Conservation (phyloP, 2,797 vertebrate genomes). For the Lepidocolaptes lacrymiger region DNA sequence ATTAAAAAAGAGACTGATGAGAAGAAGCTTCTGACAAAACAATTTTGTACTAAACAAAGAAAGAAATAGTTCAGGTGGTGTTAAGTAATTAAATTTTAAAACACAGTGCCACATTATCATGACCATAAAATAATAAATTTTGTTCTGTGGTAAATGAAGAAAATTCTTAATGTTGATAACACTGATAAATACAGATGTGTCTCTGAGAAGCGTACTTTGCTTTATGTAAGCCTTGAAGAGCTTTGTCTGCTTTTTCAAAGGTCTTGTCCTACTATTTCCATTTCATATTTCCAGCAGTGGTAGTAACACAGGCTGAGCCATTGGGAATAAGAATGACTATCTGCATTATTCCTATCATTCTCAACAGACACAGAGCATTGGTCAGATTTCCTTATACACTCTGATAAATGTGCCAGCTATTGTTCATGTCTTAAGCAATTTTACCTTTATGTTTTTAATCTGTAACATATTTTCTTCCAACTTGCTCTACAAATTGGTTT, state of each 20-base stretch:
- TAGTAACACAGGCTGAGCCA: neutral
- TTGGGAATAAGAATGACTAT: neutral
- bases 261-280: neutral
- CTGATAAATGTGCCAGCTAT: neutral
- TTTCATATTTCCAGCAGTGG: neutral
- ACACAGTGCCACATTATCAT: neutral
- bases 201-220: neutral
- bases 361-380: neutral
- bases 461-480: neutral
- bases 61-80: neutral
- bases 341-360: neutral
- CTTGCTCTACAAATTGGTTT: neutral
- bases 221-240: neutral
- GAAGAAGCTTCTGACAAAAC: slow-evolving; percentile 23
- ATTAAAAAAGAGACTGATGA: neutral
- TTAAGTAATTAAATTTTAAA: neutral
- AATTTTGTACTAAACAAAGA: neutral
- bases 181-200: neutral
- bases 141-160: neutral
- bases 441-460: neutral
- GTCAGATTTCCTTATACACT: neutral
- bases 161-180: neutral
- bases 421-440: neutral
- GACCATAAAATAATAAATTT: neutral
- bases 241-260: neutral